Evolutionary conservation across 2,888 invertebrate genomes (phyloP).

Genomic region (Tigriopus californicus): DNA sequence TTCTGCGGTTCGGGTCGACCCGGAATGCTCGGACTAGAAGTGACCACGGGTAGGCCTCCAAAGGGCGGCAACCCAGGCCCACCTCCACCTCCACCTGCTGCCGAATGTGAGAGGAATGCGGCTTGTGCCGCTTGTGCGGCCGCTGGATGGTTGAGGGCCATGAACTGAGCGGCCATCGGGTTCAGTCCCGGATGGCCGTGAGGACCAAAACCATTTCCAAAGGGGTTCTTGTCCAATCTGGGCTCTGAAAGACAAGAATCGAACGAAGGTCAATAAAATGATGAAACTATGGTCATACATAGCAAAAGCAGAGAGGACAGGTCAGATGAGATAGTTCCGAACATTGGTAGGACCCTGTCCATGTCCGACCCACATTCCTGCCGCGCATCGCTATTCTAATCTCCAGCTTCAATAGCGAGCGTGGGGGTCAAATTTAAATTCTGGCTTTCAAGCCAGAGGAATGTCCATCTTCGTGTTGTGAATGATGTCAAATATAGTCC

Average conservation of each 20-base stretch:
- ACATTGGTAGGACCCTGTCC: not conserved
- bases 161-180: constrained; percentile 62
- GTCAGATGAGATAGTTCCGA: not conserved
- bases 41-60: constrained; percentile 4
- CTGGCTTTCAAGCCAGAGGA: too few relatives aligned
- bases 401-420: too few relatives aligned
- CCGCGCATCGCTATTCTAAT: too few relatives aligned
- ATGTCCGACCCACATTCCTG: too few relatives aligned
- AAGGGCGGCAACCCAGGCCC: constrained; percentile 21
- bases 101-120: not conserved
- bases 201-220: constrained; percentile 5
- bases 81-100: not conserved
- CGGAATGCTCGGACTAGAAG: constrained; percentile 9
- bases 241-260: not conserved
- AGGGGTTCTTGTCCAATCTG: constrained; percentile 8
- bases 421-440: too few relatives aligned
- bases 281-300: not conserved
- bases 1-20: not conserved
- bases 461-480: too few relatives aligned
- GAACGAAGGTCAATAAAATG: too few relatives aligned
- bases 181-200: constrained; percentile 65
- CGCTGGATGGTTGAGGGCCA: constrained; percentile 56
- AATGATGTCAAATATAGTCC: too few relatives aligned
- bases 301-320: not conserved
- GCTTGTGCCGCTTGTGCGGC: constrained; percentile 20